Conservation (phyloP, 53 echinoderm and acorn worm species). For the Antedon mediterranea region DNA sequence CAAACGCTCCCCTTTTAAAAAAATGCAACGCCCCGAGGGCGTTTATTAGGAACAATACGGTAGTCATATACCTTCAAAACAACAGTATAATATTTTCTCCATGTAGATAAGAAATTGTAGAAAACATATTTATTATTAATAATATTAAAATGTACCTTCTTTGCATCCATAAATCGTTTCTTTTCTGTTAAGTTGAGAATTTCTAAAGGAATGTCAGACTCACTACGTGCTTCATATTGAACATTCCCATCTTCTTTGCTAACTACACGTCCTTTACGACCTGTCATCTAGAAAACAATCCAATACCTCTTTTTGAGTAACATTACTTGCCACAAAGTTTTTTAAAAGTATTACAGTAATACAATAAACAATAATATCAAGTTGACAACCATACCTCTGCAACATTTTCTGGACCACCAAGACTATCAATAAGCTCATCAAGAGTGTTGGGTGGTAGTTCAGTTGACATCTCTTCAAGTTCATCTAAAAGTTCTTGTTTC, state of each 20-base stretch:
- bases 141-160: slow-evolving; percentile 66
- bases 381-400: slow-evolving; percentile 49
- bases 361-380: no score
- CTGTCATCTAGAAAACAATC: slow-evolving; percentile 64
- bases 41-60: no score
- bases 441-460: slow-evolving; percentile 88
- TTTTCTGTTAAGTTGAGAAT: slow-evolving; percentile 88
- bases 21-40: no score
- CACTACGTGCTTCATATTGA: slow-evolving; percentile 90
- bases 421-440: slow-evolving; percentile 92
- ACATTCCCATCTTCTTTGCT: slow-evolving; percentile 73
- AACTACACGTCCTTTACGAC: slow-evolving; percentile 86
- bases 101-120: background rate
- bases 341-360: no score
- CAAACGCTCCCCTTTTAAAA: no score
- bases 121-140: background rate
- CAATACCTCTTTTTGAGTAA: no score
- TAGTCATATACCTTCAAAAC: background rate
- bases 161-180: slow-evolving; percentile 91
- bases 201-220: slow-evolving; percentile 89
- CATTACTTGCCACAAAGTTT: no score
- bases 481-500: slow-evolving; percentile 92
- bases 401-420: slow-evolving; percentile 87
- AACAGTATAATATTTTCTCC: background rate
- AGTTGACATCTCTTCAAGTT: slow-evolving; percentile 52